Evolutionary conservation across 2,888 invertebrate genomes (phyloP).

Genomic region (Lomographa bimaculata): DNA sequence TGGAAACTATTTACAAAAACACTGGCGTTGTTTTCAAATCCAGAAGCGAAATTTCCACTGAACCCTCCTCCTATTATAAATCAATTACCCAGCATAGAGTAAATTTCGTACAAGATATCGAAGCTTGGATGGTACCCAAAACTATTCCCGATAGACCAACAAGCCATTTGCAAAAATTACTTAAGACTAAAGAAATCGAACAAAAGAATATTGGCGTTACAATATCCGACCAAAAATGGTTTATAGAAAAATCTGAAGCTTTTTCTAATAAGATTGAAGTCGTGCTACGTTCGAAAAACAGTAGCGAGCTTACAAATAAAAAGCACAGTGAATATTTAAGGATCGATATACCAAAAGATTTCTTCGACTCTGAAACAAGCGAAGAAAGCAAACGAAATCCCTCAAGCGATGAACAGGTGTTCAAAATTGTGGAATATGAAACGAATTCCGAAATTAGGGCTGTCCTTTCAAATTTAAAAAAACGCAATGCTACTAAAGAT

Average conservation of each 20-base stretch:
- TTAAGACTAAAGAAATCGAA: slow-evolving; percentile 12
- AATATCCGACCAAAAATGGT: slow-evolving; percentile 56
- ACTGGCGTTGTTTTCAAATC: slow-evolving; percentile 50
- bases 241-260: slow-evolving; percentile 58
- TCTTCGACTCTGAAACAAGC: slow-evolving; percentile 51
- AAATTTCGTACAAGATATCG: slow-evolving; percentile 56
- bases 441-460: slow-evolving; percentile 43
- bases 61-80: slow-evolving; percentile 44
- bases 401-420: slow-evolving; percentile 66
- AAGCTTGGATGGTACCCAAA: slow-evolving; percentile 70
- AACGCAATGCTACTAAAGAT: slow-evolving; percentile 25
- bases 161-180: slow-evolving; percentile 10
- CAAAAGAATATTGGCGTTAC: slow-evolving; percentile 44
- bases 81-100: slow-evolving; percentile 44
- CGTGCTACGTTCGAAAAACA: slow-evolving; percentile 55
- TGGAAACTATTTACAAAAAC: slow-evolving; percentile 59
- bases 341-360: slow-evolving; percentile 66
- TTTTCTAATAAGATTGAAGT: slow-evolving; percentile 60
- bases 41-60: slow-evolving; percentile 53
- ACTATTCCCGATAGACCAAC: slow-evolving; percentile 42
- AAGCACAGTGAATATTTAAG: slow-evolving; percentile 53
- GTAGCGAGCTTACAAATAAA: slow-evolving; percentile 33
- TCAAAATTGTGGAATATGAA: slow-evolving; percentile 69
- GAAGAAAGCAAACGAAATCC: slow-evolving; percentile 42
- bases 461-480: slow-evolving; percentile 27